These are phyloP conservation scores for Scaptomyza pallida DNA, from an alignment of 1,140 invertebrate genomes.

Conservation along the genomic window DNA sequence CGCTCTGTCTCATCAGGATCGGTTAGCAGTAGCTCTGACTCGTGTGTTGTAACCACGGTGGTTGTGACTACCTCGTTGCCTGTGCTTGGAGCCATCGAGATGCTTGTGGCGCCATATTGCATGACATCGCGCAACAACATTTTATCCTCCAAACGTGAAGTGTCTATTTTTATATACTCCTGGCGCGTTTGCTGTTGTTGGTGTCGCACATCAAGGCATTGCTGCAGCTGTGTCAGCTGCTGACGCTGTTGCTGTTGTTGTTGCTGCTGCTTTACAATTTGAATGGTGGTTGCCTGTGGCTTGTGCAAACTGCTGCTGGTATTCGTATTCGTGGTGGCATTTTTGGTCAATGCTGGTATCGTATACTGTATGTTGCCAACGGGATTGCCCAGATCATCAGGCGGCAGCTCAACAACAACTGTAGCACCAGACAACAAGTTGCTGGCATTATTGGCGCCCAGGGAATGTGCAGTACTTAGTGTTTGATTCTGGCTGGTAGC, in stretches of 20 bases:
- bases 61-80: constrained; percentile 47
- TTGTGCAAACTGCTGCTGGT: constrained; percentile 62
- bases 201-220: constrained; percentile 47
- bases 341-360: constrained; percentile 69
- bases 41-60: constrained; percentile 56
- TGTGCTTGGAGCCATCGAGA: constrained; percentile 50
- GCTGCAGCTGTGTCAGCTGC: constrained; percentile 56
- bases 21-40: constrained; percentile 59
- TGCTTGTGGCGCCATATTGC: constrained; percentile 73
- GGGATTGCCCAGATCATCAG: constrained; percentile 74
- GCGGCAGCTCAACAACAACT: constrained; percentile 78
- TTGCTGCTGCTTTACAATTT: constrained; percentile 73
- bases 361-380: constrained; percentile 80
- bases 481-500: constrained; percentile 40
- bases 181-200: constrained; percentile 47
- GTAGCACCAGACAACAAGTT: constrained; percentile 67
- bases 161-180: constrained; percentile 80
- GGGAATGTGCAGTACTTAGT: constrained; percentile 37
- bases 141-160: constrained; percentile 73
- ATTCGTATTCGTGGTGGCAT: constrained; percentile 61
- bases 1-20: constrained; percentile 68
- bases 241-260: constrained; percentile 59
- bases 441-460: constrained; percentile 43
- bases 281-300: constrained; percentile 69
- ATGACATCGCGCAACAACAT: constrained; percentile 76